These are phyloP conservation scores for Eupithecia abbreviata DNA, from an alignment of 2,888 invertebrate genomes.

Conservation along the genomic window DNA sequence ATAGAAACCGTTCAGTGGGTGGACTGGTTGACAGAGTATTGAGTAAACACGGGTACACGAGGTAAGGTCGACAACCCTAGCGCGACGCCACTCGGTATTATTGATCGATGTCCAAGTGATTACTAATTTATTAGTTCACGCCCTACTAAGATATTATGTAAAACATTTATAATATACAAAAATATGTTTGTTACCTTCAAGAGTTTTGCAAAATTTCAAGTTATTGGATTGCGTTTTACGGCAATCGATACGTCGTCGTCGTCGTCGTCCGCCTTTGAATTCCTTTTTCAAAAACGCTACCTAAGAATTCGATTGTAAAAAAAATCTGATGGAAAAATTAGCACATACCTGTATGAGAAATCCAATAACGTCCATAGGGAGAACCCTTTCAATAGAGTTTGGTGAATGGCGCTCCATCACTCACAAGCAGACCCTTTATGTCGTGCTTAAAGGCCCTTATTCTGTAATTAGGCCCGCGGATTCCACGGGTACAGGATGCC, in stretches of 20 bases:
- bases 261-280: background rate
- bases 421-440: slow-evolving; percentile 66
- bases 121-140: slow-evolving; percentile 65
- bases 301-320: slow-evolving; percentile 5
- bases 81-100: slow-evolving; percentile 54
- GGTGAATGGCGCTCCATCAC: slow-evolving; percentile 75
- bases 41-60: slow-evolving; percentile 67
- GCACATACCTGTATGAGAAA: slow-evolving; percentile 62
- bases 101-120: slow-evolving; percentile 67
- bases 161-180: background rate
- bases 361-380: slow-evolving; percentile 61
- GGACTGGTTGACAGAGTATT: slow-evolving; percentile 76
- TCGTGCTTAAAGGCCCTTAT: slow-evolving; percentile 59
- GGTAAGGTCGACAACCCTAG: slow-evolving; percentile 72
- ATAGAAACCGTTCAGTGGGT: slow-evolving; percentile 73
- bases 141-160: slow-evolving; percentile 32
- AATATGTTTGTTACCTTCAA: too few relatives aligned
- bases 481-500: slow-evolving; percentile 70
- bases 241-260: background rate
- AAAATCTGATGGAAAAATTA: slow-evolving; percentile 49
- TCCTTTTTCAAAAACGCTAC: background rate
- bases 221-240: slow-evolving; percentile 21
- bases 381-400: slow-evolving; percentile 73
- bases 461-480: slow-evolving; percentile 73
- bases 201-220: slow-evolving; percentile 11